phyloP scores from a whole-genome alignment of 2,888 invertebrate genomes.

The Thalpophila matura region DNA sequence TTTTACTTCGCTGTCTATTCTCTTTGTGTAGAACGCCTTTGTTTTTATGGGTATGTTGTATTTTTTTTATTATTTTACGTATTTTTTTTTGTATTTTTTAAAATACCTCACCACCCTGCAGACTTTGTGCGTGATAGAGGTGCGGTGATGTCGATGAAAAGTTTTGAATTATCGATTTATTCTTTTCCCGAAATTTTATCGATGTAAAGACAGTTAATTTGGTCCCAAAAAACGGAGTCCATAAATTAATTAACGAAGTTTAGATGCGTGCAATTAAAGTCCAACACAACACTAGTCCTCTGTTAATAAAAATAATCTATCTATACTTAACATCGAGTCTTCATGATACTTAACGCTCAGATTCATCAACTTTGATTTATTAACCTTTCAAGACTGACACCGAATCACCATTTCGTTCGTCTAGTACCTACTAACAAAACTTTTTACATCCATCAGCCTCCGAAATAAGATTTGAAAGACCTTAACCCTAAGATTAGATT shows the following conservation, averaged over 20 bases:
- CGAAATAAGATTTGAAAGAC: slow-evolving; percentile 39
- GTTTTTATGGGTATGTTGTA: slow-evolving; percentile 47
- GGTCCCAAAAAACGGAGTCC: too few relatives aligned
- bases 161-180: slow-evolving; percentile 9
- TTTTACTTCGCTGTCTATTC: slow-evolving; percentile 48
- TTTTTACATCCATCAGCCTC: slow-evolving; percentile 43
- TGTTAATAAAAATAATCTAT: too few relatives aligned
- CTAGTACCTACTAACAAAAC: slow-evolving; percentile 19
- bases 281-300: too few relatives aligned
- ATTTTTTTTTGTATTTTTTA: slow-evolving; percentile 23
- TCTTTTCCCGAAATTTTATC: too few relatives aligned
- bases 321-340: background rate
- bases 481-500: slow-evolving; percentile 40
- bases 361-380: slow-evolving; percentile 44
- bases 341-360: slow-evolving; percentile 4
- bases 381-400: slow-evolving; percentile 9
- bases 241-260: too few relatives aligned
- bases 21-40: slow-evolving; percentile 50
- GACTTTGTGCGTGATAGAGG: slow-evolving; percentile 32
- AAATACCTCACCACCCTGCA: slow-evolving; percentile 32
- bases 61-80: slow-evolving; percentile 33
- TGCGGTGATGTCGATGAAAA: slow-evolving; percentile 27
- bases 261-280: too few relatives aligned
- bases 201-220: too few relatives aligned
- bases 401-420: slow-evolving; percentile 13